These are phyloP conservation scores for Oncorhynchus keta DNA, from an alignment of 2,113 vertebrate species.

Conservation along the genomic window DNA sequence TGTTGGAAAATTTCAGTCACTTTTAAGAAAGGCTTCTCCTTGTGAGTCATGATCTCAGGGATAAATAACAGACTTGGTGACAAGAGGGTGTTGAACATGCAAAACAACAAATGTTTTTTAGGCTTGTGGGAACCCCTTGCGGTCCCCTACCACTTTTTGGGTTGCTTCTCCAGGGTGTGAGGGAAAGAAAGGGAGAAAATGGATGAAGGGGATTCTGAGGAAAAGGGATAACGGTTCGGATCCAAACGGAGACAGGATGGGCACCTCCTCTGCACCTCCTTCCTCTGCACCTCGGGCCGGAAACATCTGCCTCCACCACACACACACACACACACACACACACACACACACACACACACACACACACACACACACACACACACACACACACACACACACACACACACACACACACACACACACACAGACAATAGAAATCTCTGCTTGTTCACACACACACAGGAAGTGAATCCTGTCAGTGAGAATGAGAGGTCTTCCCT, in stretches of 20 bases:
- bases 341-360: constrained; percentile 36
- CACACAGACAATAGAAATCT: constrained; percentile 60
- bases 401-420: neutral
- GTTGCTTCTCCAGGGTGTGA: constrained; percentile 23
- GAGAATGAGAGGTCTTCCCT: constrained; percentile 61
- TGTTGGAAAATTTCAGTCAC: constrained; percentile 27
- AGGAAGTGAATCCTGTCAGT: constrained; percentile 76
- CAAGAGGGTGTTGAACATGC: constrained; percentile 42
- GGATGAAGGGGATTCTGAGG: constrained; percentile 14
- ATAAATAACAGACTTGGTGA: constrained; percentile 38
- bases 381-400: constrained; percentile 12
- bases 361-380: constrained; percentile 2
- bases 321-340: neutral
- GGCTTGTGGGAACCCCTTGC: constrained; percentile 46
- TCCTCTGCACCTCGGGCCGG: constrained; percentile 67
- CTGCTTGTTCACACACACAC: constrained; percentile 27
- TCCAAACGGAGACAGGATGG: constrained; percentile 65
- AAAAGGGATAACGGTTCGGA: constrained; percentile 38
- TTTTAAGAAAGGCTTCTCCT: constrained; percentile 34
- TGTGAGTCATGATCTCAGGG: constrained; percentile 46
- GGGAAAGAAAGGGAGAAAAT: constrained; percentile 12
- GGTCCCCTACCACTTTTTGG: constrained; percentile 20
- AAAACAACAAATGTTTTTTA: constrained; percentile 40
- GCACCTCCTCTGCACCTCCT: constrained; percentile 62
- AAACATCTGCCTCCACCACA: constrained; percentile 75